Percentiles rank a stretch among this genome's conserved stretches.
phyloP scores from a whole-genome alignment of 2,797 vertebrate species.

The Adelosebastes latens region DNA sequence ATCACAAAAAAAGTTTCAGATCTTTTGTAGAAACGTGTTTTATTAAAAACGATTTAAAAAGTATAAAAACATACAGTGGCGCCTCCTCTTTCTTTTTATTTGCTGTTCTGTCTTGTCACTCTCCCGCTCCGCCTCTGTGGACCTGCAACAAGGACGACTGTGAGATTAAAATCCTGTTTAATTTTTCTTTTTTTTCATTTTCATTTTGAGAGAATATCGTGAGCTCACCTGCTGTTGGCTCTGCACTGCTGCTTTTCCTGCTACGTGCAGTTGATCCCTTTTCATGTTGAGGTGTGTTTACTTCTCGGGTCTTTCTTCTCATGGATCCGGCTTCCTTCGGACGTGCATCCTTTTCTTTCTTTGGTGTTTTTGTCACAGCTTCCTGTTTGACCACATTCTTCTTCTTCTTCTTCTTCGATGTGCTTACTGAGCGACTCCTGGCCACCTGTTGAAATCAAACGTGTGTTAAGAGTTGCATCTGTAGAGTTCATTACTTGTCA shows the following conservation, averaged over 20 bases:
- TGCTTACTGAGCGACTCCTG: conserved; percentile 14
- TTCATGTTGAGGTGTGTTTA: background rate
- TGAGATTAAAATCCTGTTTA: background rate
- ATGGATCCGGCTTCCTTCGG: conserved; percentile 18
- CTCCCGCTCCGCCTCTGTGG: conserved; percentile 32
- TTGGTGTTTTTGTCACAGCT: conserved; percentile 9
- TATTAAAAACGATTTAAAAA: conserved; percentile 31
- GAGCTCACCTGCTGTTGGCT: conserved; percentile 35
- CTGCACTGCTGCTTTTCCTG: conserved; percentile 38
- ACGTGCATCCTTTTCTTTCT: conserved; percentile 32
- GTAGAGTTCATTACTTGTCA: background rate
- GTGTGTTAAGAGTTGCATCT: background rate
- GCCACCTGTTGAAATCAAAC: conserved; percentile 39
- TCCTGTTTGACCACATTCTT: conserved; percentile 57
- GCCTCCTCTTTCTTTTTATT: conserved; percentile 4
- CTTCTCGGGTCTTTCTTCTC: conserved; percentile 14
- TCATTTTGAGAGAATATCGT: background rate
- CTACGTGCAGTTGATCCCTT: background rate
- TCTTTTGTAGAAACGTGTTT: conserved; percentile 17
- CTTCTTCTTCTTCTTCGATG: conserved; percentile 52
- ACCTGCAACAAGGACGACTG: conserved; percentile 53
- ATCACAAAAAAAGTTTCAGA: conserved; percentile 6
- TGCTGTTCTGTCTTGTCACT: conserved; percentile 40
- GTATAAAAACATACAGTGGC: conserved; percentile 24
- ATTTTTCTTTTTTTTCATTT: background rate